phyloP scores from a whole-genome alignment of 2,888 invertebrate species.

The Ormyrus thymus region DNA sequence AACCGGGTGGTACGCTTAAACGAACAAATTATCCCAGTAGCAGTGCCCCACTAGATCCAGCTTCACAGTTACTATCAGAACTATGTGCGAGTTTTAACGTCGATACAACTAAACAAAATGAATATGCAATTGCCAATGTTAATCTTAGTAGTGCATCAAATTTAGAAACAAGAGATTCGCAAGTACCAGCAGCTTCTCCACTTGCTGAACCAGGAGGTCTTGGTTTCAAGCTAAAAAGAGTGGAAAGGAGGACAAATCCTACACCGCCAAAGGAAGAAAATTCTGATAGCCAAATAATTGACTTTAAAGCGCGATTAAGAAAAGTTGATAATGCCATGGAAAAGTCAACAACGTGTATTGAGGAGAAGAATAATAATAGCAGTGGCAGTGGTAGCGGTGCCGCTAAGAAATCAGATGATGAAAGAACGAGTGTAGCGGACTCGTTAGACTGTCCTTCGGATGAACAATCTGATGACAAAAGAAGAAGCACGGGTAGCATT shows the following conservation, averaged over 20 bases:
- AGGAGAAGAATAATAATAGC: conserved; percentile 62
- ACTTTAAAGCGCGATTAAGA: conserved; percentile 88
- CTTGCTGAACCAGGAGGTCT: conserved; percentile 65
- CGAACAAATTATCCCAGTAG: conserved; percentile 57
- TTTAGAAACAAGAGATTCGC: conserved; percentile 10
- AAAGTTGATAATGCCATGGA: conserved; percentile 78
- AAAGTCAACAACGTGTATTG: conserved; percentile 59
- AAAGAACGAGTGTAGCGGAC: conserved; percentile 62
- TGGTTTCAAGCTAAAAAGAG: conserved; percentile 81
- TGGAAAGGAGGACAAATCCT: conserved; percentile 81
- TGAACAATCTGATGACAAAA: conserved; percentile 87
- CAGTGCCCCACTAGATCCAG: conserved; percentile 81
- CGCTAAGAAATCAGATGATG: conserved; percentile 62
- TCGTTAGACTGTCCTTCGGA: conserved; percentile 66
- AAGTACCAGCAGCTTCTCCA: conserved; percentile 60
- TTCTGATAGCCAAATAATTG: conserved; percentile 81
- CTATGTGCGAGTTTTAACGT: conserved; percentile 89
- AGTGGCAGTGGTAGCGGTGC: not conserved
- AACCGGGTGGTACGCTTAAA: conserved; percentile 76
- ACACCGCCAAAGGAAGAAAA: conserved; percentile 78
- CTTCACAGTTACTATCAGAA: conserved; percentile 87
- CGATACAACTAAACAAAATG: conserved; percentile 76
- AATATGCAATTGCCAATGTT: conserved; percentile 65
- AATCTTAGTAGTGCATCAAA: too few relatives aligned
- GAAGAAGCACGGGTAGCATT: conserved; percentile 94